These are phyloP conservation scores for Lymantria dispar DNA, from an alignment of 2,888 invertebrate species.

Conservation along the genomic window DNA sequence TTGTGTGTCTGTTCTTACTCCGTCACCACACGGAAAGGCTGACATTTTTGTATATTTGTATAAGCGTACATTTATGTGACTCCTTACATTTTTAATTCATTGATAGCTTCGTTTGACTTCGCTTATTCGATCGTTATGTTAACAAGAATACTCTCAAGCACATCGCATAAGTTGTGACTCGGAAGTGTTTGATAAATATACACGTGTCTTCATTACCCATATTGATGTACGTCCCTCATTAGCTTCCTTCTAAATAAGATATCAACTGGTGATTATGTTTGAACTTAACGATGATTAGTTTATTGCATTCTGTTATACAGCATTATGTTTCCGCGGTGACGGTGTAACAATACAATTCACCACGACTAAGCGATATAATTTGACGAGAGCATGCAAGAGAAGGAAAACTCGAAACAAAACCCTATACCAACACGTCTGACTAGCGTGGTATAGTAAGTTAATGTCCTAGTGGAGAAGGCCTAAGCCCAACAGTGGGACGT, in stretches of 20 bases:
- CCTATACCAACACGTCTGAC: too few species aligned
- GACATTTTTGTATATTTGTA: too few species aligned
- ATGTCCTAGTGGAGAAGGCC: too few species aligned
- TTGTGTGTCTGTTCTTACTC: too few species aligned
- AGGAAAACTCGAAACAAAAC: too few species aligned
- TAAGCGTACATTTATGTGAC: not conserved
- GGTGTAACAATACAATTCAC: too few species aligned
- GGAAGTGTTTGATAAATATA: constrained; percentile 78
- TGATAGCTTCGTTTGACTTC: constrained; percentile 63
- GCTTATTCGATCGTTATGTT: constrained; percentile 72
- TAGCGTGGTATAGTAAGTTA: too few species aligned
- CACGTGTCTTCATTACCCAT: constrained; percentile 71
- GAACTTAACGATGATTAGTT: constrained; percentile 65
- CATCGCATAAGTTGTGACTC: constrained; percentile 70
- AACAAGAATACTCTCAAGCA: constrained; percentile 75
- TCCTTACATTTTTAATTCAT: constrained; percentile 17
- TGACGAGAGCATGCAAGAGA: too few species aligned
- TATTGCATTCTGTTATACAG: constrained; percentile 76
- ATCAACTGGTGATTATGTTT: constrained; percentile 71
- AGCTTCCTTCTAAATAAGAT: constrained; percentile 75
- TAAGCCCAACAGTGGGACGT: too few species aligned
- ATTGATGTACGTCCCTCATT: constrained; percentile 78
- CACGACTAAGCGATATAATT: too few species aligned
- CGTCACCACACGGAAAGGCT: too few species aligned
- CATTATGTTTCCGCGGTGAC: too few species aligned